These are phyloP conservation scores for Pavo muticus DNA, from an alignment of 2,113 vertebrate species.

Conservation along the genomic window DNA sequence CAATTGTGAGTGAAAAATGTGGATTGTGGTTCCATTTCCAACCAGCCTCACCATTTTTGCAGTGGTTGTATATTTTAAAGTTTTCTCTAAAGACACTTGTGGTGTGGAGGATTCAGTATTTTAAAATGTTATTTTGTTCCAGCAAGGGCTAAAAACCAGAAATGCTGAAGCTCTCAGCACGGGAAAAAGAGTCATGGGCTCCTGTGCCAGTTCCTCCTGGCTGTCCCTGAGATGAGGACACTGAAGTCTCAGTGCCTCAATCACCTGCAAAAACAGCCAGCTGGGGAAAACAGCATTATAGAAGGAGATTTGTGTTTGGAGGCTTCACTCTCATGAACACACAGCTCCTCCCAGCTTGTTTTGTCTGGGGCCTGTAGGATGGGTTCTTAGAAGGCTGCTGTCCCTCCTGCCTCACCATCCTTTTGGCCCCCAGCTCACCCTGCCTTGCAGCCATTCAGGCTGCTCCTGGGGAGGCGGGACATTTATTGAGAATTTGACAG, in stretches of 20 bases:
- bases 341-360: neutral
- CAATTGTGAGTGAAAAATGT: neutral
- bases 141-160: neutral
- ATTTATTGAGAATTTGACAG: neutral
- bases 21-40: neutral
- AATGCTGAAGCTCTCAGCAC: neutral
- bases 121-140: neutral
- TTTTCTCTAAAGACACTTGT: neutral
- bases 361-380: neutral
- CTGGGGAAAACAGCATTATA: neutral
- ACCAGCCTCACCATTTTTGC: neutral
- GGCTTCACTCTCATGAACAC: neutral
- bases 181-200: neutral
- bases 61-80: neutral
- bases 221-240: neutral
- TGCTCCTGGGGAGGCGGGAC: neutral
- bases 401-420: neutral
- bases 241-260: neutral
- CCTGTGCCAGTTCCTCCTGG: neutral
- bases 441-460: accelerated
- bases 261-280: neutral
- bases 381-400: neutral
- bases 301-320: neutral
- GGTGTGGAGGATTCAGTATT: neutral
- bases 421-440: neutral